phyloP scores from a whole-genome alignment of 64 coral and sea anemone genomes.

The Montipora cactus region DNA sequence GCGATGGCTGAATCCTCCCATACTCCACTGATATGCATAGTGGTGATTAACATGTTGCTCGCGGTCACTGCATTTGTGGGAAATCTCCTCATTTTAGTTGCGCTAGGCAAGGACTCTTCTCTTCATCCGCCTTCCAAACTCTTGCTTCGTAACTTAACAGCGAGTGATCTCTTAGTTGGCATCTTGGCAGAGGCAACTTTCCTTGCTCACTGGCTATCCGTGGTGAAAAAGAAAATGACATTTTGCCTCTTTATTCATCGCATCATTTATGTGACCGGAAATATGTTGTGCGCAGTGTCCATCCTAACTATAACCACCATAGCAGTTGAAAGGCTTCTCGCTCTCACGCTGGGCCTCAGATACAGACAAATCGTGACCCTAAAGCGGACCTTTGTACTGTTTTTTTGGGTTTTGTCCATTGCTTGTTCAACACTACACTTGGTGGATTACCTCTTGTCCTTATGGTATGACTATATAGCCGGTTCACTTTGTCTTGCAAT shows the following conservation, averaged over 20 bases:
- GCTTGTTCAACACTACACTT: not conserved
- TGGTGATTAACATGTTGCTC: not conserved
- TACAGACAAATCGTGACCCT: not conserved
- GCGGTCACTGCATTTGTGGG: slow-evolving; percentile 8
- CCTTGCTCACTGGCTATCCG: not conserved
- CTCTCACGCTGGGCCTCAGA: not conserved
- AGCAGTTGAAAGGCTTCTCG: slow-evolving; percentile 22
- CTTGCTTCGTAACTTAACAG: not conserved
- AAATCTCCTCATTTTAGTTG: slow-evolving; percentile 1
- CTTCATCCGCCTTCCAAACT: slow-evolving; percentile 26
- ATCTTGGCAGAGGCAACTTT: not conserved
- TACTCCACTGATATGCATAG: not conserved
- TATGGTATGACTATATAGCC: not conserved
- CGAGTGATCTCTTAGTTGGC: slow-evolving; percentile 16
- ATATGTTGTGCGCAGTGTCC: not conserved
- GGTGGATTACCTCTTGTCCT: not conserved
- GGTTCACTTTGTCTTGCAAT: not conserved
- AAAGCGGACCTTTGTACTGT: not conserved
- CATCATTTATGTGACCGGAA: not conserved
- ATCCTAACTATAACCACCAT: not conserved
- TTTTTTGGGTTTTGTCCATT: not conserved
- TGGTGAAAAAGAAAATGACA: not conserved
- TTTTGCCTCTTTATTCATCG: not conserved
- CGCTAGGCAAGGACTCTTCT: slow-evolving; percentile 3
- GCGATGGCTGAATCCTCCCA: not conserved